These are phyloP conservation scores for Heliocidaris tuberculata DNA, from an alignment of 35 echinoderm and acorn worm species.

Conservation along the genomic window DNA sequence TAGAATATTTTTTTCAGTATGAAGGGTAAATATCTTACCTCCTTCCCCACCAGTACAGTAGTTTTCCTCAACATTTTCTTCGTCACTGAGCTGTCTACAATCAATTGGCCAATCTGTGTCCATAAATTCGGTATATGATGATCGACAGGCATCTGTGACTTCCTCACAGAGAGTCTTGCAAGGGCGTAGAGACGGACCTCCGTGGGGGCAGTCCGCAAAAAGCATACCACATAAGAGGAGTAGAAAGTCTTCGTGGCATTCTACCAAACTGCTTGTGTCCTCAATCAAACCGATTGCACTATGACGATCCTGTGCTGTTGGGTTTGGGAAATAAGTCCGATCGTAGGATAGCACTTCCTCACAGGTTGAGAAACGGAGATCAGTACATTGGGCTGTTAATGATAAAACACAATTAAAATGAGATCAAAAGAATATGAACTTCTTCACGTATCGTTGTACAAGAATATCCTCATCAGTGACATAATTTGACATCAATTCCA, in stretches of 20 bases:
- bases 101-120: not conserved
- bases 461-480: not conserved
- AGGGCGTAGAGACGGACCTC: not conserved
- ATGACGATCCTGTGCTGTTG: not conserved
- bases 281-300: not conserved
- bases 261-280: not conserved
- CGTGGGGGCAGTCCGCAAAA: constrained; percentile 6
- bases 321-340: constrained; percentile 20
- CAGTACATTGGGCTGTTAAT: not conserved
- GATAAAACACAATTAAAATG: not conserved
- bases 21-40: not conserved
- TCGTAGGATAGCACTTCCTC: not conserved
- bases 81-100: not conserved
- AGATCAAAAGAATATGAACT: too few relatives aligned
- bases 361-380: not conserved
- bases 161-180: constrained; percentile 14
- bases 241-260: constrained; percentile 17
- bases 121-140: not conserved
- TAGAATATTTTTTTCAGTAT: too few relatives aligned
- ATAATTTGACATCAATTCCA: too few relatives aligned
- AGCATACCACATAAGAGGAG: not conserved
- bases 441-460: not conserved
- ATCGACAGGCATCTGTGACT: not conserved
- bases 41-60: constrained; percentile 38
- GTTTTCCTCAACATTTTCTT: not conserved